phyloP scores from a whole-genome alignment of 2,797 vertebrate species.

The Dryobates pubescens region DNA sequence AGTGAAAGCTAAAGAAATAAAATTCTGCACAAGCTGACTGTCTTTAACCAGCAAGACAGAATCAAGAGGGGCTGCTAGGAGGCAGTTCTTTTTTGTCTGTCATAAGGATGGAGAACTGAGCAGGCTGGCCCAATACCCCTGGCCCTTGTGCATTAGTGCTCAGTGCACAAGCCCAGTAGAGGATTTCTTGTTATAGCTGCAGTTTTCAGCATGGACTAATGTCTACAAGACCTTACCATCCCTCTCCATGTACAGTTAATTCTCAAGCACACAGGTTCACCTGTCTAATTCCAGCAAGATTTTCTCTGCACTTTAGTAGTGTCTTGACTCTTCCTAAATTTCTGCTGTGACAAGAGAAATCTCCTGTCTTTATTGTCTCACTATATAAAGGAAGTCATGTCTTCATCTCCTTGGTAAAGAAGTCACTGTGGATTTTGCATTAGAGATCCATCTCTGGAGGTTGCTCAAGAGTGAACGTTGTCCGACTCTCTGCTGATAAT shows the following conservation, averaged over 20 bases:
- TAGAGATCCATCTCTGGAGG: neutral
- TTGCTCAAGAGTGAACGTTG: neutral
- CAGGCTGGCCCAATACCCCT: neutral
- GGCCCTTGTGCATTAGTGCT: neutral
- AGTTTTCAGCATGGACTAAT: neutral
- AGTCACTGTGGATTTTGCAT: neutral
- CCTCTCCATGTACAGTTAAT: neutral
- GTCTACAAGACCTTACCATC: neutral
- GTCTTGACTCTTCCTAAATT: neutral
- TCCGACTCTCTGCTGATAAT: neutral
- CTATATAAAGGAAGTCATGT: neutral
- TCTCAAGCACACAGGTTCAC: neutral
- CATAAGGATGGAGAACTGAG: neutral
- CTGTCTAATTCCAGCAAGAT: neutral
- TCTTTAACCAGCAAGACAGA: neutral
- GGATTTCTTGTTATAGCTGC: neutral
- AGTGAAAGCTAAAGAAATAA: neutral
- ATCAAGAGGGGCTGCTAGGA: neutral
- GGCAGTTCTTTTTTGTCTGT: rapidly evolving
- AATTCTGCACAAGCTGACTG: neutral
- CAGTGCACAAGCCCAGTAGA: neutral
- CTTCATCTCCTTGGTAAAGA: neutral
- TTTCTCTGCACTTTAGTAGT: neutral
- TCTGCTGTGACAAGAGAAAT: neutral
- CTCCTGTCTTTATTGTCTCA: neutral